Base-by-base conservation (phyloP, 2,888 invertebrate species). In the Rotaria macrura region DNA sequence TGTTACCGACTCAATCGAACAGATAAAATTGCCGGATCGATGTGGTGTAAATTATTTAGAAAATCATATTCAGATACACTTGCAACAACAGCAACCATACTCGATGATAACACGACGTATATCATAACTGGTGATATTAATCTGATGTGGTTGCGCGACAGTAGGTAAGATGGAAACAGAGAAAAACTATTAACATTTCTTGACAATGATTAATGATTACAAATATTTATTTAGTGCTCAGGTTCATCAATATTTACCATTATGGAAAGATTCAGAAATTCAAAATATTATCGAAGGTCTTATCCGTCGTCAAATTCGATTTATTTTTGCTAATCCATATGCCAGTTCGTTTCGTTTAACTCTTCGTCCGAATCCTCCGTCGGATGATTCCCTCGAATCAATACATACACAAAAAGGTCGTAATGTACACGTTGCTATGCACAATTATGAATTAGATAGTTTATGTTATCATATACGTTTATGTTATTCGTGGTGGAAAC, bases 381-480 rank as follows among this genome's bases (percentile, higher is more conserved):
- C 79, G 1, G 79, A 79, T 43, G 79, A 79, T 79, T 40, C 40
- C n/a, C 79, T 79, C n/a, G 14, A 43, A 25, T 12, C 79, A n/a
- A 12, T 40, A 43, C 79, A 79, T 25, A 9, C 9, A 25, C 79
- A 43, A 14, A 79, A 79, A 79, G 79, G 79, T 43, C 79, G 79
- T 17, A 79, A 79, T 79, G 1, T 79, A 1, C 43, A n/a, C 43
- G 79, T 79, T 79, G 40, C 79, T 10, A 79, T 79, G 79, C 79
- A 79, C 43, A 79, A 79, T 14, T 79, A 43, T 43, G 79, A 79
- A 79, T n/a, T 79, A n/a, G 79, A 79, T 79, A 79, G 79, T 43
- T 43, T 79, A 43, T 79, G 79, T 43, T 79, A 79, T 43, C 43
- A 43, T 43, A 12, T 79, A 43, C 43, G 40, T 79, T 43, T 79